Base-by-base conservation (phyloP, 2,113 vertebrate genomes). In the Hipposideros armiger region DNA sequence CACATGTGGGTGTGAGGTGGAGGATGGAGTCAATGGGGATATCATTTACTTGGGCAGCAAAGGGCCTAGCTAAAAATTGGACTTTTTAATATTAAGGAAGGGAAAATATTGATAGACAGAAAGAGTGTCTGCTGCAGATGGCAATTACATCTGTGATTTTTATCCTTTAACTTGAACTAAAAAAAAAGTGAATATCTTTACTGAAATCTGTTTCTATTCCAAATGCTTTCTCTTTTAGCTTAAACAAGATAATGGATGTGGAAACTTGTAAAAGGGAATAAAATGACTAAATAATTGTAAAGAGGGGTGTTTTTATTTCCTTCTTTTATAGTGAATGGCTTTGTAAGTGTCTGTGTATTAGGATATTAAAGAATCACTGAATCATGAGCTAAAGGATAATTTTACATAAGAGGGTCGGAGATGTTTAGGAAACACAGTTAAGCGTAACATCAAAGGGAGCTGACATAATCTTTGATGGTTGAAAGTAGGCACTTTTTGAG, bases 241-340 rank as follows among this genome's bases (percentile, higher is more conserved):
- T 92, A 86, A 89, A 76, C 15, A 91, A 58, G 76, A 74, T 81
- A 89, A 62, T 60, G 28, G 26, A n/a, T 64, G 4, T 87, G 11
- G 32, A 92, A 90, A 81, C 58, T 50, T 15, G 83, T 81, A 62
- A 52, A 54, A 90, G 22, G 36, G 36, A 66, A 6, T 56, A 70
- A 54, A 77, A 84, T 60, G 24, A 40, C n/a, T 77, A 91, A 90
- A 70, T 96, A 90, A 67, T 93, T 96, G 32, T 64, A 58, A 93
- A 78, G 22, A 72, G 58, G 19, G 4, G 19, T 42, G 14, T 73
- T 82, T 95, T 93, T 87, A 36, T 82, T 95, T 54, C 26, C 10
- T 32, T 8, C 3, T 69, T 64, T 91, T 91, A 82, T n/a, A 19
- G 56, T 78, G 50, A 89, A 50, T 89, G 3, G 3, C 40, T 97